phyloP scores from a whole-genome alignment of 2,888 invertebrate species.

The Charanyca ferruginea region DNA sequence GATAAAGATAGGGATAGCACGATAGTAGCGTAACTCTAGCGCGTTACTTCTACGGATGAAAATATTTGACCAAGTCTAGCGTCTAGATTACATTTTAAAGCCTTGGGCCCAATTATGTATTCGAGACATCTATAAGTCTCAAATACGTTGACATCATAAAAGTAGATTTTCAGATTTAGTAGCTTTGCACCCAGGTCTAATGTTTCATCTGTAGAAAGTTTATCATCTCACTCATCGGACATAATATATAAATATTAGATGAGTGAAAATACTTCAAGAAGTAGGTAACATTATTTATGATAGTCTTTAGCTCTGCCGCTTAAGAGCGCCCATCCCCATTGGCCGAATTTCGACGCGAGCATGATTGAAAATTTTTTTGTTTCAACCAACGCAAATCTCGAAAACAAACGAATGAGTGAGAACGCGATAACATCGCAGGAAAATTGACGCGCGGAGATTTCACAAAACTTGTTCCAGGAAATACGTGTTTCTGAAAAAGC shows the following conservation, averaged over 20 bases:
- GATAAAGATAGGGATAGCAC: constrained; percentile 32
- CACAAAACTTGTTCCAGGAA: no score
- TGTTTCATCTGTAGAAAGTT: constrained; percentile 56
- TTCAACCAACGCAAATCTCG: no score
- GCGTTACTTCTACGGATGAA: constrained; percentile 52
- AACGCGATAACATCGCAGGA: no score
- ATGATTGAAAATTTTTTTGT: no score
- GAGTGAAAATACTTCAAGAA: constrained; percentile 18
- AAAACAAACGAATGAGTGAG: no score
- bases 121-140: constrained; percentile 19
- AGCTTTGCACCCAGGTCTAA: constrained; percentile 56
- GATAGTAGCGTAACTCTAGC: constrained; percentile 22
- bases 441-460: no score
- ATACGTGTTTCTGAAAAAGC: no score
- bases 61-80: constrained; percentile 47
- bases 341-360: no score
- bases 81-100: constrained; percentile 53
- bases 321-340: no score
- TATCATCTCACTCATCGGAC: constrained; percentile 20
- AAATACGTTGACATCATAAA: constrained; percentile 37
- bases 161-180: constrained; percentile 47
- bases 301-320: no score
- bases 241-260: constrained; percentile 21
- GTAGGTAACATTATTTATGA: constrained; percentile 24
- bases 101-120: constrained; percentile 61